A percentile compares a stretch with the other conserved stretches of the same genome.
These are phyloP conservation scores for Drosophila recens DNA, from an alignment of 2,888 invertebrate species.

Conservation along the genomic window DNA sequence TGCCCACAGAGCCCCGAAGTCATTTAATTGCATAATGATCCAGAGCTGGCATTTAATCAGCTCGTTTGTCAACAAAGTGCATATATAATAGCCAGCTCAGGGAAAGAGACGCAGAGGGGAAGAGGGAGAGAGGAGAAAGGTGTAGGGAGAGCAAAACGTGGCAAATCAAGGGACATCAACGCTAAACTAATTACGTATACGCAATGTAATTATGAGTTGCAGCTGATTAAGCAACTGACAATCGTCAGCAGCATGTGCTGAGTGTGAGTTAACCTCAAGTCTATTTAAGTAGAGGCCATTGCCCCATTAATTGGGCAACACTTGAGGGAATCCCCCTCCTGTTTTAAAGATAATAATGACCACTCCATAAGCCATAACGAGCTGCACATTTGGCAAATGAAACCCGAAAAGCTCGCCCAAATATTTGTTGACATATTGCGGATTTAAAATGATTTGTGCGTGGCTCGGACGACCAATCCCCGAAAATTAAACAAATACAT, in stretches of 20 bases:
- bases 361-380: constrained; percentile 69
- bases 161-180: constrained; percentile 27
- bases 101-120: background rate
- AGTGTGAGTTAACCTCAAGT: constrained; percentile 4
- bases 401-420: constrained; percentile 41
- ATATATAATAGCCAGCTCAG: constrained; percentile 49
- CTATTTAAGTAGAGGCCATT: constrained; percentile 2
- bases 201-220: constrained; percentile 71
- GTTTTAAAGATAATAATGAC: constrained; percentile 38
- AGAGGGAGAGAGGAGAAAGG: background rate
- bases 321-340: constrained; percentile 1
- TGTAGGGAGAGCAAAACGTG: background rate
- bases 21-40: constrained; percentile 77
- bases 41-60: constrained; percentile 76
- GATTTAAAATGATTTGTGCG: constrained; percentile 80
- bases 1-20: constrained; percentile 37
- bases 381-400: constrained; percentile 44
- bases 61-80: constrained; percentile 79
- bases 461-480: constrained; percentile 54
- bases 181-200: constrained; percentile 72
- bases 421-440: constrained; percentile 81
- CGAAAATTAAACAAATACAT: constrained; percentile 80
- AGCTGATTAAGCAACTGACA: constrained; percentile 60
- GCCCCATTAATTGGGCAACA: constrained; percentile 25
- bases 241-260: constrained; percentile 23